Percentiles rank a stretch among this genome's conserved stretches.
Conservation (phyloP, 2,113 vertebrate species). For the Pterocles gutturalis region DNA sequence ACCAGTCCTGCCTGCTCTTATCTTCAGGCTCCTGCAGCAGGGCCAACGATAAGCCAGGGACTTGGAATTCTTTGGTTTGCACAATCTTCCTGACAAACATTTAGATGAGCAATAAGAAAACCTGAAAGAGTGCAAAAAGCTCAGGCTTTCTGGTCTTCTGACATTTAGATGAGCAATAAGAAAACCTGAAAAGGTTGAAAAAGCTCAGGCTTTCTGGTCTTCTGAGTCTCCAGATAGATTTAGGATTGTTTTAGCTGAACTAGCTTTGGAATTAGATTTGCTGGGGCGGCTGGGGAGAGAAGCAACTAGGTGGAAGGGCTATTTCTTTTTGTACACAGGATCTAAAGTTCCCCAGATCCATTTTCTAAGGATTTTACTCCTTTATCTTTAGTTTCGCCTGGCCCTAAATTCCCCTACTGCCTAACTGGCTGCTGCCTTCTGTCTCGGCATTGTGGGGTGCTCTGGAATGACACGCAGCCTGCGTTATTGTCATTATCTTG, state of each 20-base stretch:
- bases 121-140: neutral
- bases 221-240: neutral
- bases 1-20: neutral
- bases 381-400: conserved; percentile 37
- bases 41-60: neutral
- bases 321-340: neutral
- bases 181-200: neutral
- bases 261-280: neutral
- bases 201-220: neutral
- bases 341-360: neutral
- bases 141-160: neutral
- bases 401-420: conserved; percentile 1
- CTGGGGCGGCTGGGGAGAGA: neutral
- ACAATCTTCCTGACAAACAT: conserved; percentile 15
- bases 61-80: neutral
- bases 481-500: neutral
- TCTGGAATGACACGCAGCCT: neutral
- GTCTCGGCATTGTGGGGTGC: neutral
- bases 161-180: neutral
- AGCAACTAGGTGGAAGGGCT: neutral
- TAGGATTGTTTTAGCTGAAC: neutral
- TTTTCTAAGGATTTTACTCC: neutral
- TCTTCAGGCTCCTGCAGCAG: conserved; percentile 1
- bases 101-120: neutral
- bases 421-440: conserved; percentile 16